Conservation (phyloP, 2,113 vertebrate genomes). For the Pomatostomus ruficeps region DNA sequence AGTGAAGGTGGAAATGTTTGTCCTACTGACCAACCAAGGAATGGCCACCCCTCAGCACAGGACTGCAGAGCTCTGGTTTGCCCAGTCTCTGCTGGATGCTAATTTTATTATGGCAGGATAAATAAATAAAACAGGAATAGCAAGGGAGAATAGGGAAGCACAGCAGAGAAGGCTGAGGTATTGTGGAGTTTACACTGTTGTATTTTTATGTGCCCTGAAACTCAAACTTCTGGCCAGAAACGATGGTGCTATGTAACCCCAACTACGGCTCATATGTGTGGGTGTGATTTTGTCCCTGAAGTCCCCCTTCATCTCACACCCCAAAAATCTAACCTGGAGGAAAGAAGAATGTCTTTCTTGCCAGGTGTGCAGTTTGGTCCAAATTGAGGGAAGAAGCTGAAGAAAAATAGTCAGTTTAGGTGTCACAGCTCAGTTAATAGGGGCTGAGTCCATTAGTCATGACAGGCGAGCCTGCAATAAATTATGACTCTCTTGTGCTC, state of each 20-base stretch:
- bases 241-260: not conserved
- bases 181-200: not conserved
- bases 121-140: conserved; percentile 9
- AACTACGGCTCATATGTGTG: accelerated
- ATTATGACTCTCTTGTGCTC: not conserved
- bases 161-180: not conserved
- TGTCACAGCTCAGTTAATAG: conserved; percentile 29
- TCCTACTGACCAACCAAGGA: not conserved
- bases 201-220: not conserved
- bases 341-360: conserved; percentile 3
- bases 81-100: not conserved
- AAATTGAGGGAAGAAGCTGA: not conserved
- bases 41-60: not conserved
- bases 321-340: not conserved
- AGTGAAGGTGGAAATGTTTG: not conserved
- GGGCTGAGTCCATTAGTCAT: conserved; percentile 6
- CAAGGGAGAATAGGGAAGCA: not conserved
- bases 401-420: conserved; percentile 43
- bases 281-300: not conserved
- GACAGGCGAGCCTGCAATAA: conserved; percentile 10
- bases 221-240: not conserved
- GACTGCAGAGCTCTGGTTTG: not conserved
- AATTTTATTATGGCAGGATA: not conserved
- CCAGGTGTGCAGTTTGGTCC: not conserved
- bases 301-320: not conserved